Evolutionary conservation across 2,797 vertebrate genomes (phyloP), one percentile per base, ranked within the genome.

Genomic region (Eleutherodactylus coqui): DNA sequence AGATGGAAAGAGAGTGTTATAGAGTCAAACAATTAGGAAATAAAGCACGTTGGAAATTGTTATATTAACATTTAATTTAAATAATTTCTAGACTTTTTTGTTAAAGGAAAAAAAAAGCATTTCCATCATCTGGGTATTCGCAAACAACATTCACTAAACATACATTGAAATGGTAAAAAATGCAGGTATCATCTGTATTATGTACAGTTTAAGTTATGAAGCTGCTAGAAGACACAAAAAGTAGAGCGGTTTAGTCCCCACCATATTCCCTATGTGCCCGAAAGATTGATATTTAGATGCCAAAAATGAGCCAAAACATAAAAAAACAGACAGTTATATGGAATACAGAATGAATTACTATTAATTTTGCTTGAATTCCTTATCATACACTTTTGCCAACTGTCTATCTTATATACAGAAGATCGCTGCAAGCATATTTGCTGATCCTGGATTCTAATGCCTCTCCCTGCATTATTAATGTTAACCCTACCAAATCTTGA

Each of bases 381-480:
- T 85, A 75, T 85, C 67, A 73, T 73, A 32, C 77, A 75, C 21
- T 80, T 85, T 86, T 64, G 9, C 51, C 43, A 41, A 64, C 85
- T 75, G 27, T 85, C 73, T 17, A 79, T 85, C 55, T 73, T 75
- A 75, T 62, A 62, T 73, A 73, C 69, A 60, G 21, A 64, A 81
- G 67, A 80, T 80, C 17, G 77, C 69, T 80, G 55, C 34, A 75
- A 85, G 84, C 67, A 85, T 73, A 49, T 79, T 80, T 80, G 84
- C 84, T 64, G 77, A 81, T 75, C 69, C 41, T 24, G 47, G 78
- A 34, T 45, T 32, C 21, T 85, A 73, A 45, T 62, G 49, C n/a
- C 47, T 38, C 38, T 70, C 53, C 73, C 21, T 85, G 67, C 84
- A 85, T 80, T 85, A 85, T 80, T 85, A 80, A 85, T 85, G 77